These are phyloP conservation scores for Pitangus sulphuratus DNA, from an alignment of 2,797 vertebrate genomes.

Conservation along the genomic window DNA sequence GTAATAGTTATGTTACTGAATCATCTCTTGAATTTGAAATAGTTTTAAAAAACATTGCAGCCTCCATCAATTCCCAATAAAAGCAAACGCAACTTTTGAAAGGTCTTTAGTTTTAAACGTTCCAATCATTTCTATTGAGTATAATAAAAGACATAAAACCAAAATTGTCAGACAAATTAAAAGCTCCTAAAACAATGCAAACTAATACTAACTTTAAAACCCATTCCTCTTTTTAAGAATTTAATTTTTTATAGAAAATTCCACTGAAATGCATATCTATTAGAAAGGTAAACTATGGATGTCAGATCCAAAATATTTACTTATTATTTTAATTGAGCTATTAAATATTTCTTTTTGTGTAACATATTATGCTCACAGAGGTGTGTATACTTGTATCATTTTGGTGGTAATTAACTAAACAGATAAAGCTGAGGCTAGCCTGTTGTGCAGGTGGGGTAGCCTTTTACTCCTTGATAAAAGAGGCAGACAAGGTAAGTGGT, in stretches of 20 bases:
- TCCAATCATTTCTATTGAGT: not conserved
- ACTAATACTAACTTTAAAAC: not conserved
- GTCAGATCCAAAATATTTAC: not conserved
- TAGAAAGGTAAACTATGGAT: not conserved
- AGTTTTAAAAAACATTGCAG: not conserved
- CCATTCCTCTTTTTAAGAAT: not conserved
- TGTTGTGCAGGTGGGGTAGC: not conserved
- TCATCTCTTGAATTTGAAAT: constrained; percentile 22
- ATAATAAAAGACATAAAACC: not conserved
- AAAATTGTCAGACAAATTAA: not conserved
- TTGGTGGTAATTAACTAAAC: not conserved
- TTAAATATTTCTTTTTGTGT: not conserved
- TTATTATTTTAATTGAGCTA: not conserved
- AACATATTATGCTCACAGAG: not conserved
- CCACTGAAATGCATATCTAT: not conserved
- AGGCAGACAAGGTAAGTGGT: not conserved
- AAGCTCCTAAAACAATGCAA: not conserved
- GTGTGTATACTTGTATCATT: not conserved
- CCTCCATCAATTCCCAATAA: not conserved
- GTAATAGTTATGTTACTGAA: not conserved
- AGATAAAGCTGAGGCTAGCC: not conserved
- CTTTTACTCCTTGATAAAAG: not conserved
- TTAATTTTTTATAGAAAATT: not conserved
- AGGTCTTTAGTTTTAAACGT: not conserved
- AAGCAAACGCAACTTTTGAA: not conserved